phyloP scores from a whole-genome alignment of 2,888 invertebrate genomes.

The Abrostola triplasia region DNA sequence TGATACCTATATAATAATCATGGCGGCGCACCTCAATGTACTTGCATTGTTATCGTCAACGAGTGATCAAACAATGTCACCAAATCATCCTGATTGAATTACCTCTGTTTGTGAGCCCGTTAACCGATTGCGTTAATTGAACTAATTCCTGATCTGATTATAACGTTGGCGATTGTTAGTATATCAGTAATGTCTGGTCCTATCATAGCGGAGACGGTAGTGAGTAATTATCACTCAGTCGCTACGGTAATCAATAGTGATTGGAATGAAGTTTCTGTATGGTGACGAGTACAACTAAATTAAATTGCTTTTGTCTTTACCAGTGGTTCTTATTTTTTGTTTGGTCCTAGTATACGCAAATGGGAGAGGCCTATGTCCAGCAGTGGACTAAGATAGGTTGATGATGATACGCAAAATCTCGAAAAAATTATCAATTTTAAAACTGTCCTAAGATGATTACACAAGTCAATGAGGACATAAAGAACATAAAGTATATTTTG shows the following conservation, averaged over 20 bases:
- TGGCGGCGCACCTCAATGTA: neutral
- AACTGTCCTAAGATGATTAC: no score
- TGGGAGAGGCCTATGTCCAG: no score
- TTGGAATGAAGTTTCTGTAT: neutral
- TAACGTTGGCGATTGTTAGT: slow-evolving; percentile 3
- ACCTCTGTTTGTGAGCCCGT: slow-evolving; percentile 21
- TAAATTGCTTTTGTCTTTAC: no score
- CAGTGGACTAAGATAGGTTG: no score
- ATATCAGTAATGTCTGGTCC: neutral
- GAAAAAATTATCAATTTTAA: no score
- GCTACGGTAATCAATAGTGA: neutral
- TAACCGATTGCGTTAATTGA: slow-evolving; percentile 37
- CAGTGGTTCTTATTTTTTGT: no score
- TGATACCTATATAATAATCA: neutral
- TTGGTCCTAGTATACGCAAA: no score
- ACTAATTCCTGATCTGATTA: slow-evolving; percentile 20
- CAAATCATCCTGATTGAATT: slow-evolving; percentile 33
- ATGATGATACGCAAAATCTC: no score
- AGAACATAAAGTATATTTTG: no score
- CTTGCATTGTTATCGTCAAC: neutral
- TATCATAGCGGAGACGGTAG: neutral
- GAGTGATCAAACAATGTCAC: slow-evolving; percentile 17
- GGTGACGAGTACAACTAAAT: no score
- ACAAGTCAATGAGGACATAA: no score
- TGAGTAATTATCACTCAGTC: neutral